phyloP scores from a whole-genome alignment of 2,113 vertebrate genomes.

The Entosphenus tridentatus region DNA sequence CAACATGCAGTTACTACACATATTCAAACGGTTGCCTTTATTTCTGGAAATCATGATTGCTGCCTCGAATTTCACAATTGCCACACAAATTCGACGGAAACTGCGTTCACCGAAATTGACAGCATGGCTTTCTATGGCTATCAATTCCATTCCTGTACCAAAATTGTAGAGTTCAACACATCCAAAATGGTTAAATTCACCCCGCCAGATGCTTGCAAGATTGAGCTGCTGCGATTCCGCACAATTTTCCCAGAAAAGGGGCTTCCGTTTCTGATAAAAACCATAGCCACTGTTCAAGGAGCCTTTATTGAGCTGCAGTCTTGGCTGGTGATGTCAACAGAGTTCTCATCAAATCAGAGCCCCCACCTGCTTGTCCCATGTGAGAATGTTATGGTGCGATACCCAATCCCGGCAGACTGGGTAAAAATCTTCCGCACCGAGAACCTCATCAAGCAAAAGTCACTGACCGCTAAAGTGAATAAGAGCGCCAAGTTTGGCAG shows the following conservation, averaged over 20 bases:
- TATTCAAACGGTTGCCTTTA: conserved; percentile 57
- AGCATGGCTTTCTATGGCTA: conserved; percentile 46
- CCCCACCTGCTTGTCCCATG: conserved; percentile 28
- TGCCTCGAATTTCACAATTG: conserved; percentile 73
- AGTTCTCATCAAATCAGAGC: conserved; percentile 14
- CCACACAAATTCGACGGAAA: conserved; percentile 32
- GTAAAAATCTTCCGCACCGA: conserved; percentile 61
- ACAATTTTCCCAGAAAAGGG: conserved; percentile 26
- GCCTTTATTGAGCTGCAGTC: conserved; percentile 71
- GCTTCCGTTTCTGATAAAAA: conserved; percentile 60
- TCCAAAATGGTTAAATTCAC: conserved; percentile 49
- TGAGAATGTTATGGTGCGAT: conserved; percentile 49
- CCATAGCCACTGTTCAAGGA: conserved; percentile 55
- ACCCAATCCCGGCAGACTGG: conserved; percentile 67
- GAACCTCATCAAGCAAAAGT: conserved; percentile 61
- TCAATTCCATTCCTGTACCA: conserved; percentile 54
- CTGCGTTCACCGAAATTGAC: conserved; percentile 35
- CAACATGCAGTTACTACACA: conserved; percentile 43
- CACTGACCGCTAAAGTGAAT: conserved; percentile 76
- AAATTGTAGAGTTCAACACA: conserved; percentile 35
- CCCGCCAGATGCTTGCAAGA: conserved; percentile 44
- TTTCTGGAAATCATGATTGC: conserved; percentile 42
- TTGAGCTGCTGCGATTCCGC: conserved; percentile 71
- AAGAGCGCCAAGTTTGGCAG: conserved; percentile 56
- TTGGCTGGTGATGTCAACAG: conserved; percentile 48